These are phyloP conservation scores for Theristicus caerulescens DNA, from an alignment of 2,113 vertebrate genomes.

Conservation along the genomic window DNA sequence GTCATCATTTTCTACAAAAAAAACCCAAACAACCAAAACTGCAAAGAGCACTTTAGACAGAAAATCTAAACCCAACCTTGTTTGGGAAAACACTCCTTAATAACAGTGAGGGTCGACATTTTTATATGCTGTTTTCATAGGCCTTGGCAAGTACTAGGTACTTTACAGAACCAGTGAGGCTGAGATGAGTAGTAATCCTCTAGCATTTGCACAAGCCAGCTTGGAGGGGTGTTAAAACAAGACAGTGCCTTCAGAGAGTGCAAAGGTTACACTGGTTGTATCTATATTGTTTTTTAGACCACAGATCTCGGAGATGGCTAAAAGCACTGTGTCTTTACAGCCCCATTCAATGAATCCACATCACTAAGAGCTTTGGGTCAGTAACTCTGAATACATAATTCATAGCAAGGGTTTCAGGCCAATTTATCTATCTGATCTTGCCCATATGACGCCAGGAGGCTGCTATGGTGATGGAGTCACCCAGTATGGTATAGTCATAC, in stretches of 20 bases:
- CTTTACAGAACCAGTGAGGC: not conserved
- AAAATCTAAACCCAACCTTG: not conserved
- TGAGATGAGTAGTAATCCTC: not conserved
- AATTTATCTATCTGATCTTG: not conserved
- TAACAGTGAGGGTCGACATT: not conserved
- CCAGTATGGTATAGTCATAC: no score
- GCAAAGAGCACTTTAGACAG: not conserved
- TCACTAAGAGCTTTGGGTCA: not conserved
- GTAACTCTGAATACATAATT: not conserved
- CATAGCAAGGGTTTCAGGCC: not conserved
- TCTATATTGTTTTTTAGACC: not conserved
- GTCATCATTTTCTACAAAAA: not conserved
- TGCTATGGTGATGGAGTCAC: not conserved
- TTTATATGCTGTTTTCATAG: slow-evolving; percentile 1
- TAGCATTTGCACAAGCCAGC: not conserved
- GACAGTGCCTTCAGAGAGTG: not conserved
- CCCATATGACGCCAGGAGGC: not conserved
- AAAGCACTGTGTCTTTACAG: not conserved
- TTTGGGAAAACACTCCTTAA: not conserved
- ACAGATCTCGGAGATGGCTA: not conserved
- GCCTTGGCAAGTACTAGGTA: not conserved
- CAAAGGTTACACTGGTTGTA: not conserved
- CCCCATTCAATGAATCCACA: not conserved
- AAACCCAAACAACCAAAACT: not conserved
- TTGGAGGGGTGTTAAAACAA: not conserved